Evolutionary conservation across 2,888 invertebrate species (phyloP), one percentile per base, ranked within the genome.

Genomic region (Pteria penguin): DNA sequence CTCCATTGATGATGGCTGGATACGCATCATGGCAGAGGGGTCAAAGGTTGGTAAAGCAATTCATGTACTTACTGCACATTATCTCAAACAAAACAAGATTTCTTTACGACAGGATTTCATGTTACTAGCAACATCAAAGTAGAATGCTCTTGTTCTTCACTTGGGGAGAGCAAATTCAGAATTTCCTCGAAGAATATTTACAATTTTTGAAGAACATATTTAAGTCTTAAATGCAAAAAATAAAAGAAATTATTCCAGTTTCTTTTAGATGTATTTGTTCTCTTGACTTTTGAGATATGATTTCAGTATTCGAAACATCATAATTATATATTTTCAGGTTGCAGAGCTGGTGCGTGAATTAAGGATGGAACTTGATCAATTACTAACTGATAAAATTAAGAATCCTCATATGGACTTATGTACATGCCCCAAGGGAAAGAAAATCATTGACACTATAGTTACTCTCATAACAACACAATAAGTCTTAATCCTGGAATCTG

Each of bases 1-100:
- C 26, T 89, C 90, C 24, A 87, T 90, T 18, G 90, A 90, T 73
- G 89, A 90, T 67, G 90, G 90, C 26, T 90, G 90, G 90, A 90
- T 90, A 5, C 78, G 84, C 27, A 89, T 90, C 63, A 83, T 84
- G 79, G 90, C 88, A 2, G 75, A 83, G 32, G 88, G 88, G 55
- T 84, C 88, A 32, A 83, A 88, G 88, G 90, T 90, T 33, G 58
- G 75, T 69, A n/a, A 4, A 2, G 22, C 55, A 2, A 4, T 55
- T 55, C 18, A n/a, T 4, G 2, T 62, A 8, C 2, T 14, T 27
- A 18, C 61, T 26, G 22, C 22, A 62, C 11, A 31, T 29, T 29
- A 29, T 27, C 8, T 11, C n/a, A 11, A 62, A 31, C 8, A 18
- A 61, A 8, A 5, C 29, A 32, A 2, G 14, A 14, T 14, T 14